These are phyloP conservation scores for Cheilosia grossa DNA, from an alignment of 2,888 invertebrate genomes.

Conservation along the genomic window DNA sequence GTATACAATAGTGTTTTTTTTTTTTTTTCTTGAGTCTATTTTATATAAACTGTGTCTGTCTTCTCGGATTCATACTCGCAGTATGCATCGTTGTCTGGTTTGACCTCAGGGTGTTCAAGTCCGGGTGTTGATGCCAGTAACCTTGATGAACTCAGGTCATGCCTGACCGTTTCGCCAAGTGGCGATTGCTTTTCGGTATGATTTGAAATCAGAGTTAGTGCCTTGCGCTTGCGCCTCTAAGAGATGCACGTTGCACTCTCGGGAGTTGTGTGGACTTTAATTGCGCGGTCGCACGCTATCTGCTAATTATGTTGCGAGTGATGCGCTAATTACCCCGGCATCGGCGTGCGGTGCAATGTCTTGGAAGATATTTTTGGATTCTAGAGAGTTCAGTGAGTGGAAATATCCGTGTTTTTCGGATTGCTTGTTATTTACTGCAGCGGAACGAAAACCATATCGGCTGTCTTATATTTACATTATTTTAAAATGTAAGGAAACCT, in stretches of 20 bases:
- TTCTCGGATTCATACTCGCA: too few species aligned
- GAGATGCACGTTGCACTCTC: conserved; percentile 53
- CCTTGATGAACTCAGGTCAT: conserved; percentile 74
- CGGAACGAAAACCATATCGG: conserved; percentile 54
- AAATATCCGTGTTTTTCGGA: conserved; percentile 42
- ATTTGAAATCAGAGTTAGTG: conserved; percentile 52
- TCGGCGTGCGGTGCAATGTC: conserved; percentile 46
- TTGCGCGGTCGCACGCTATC: conserved; percentile 72
- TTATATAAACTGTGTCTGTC: too few species aligned
- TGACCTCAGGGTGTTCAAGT: too few species aligned
- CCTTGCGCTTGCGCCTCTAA: conserved; percentile 33
- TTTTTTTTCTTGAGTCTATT: too few species aligned
- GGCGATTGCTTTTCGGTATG: conserved; percentile 54
- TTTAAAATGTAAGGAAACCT: neutral
- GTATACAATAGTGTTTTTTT: too few species aligned
- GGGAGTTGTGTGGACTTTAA: conserved; percentile 62
- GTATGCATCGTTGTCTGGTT: too few species aligned
- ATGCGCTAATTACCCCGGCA: conserved; percentile 68
- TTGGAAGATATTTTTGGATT: conserved; percentile 68
- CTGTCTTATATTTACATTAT: conserved; percentile 5
- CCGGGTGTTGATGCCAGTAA: too few species aligned
- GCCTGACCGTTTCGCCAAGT: conserved; percentile 74
- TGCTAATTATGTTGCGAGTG: conserved; percentile 69
- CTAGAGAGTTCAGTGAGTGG: conserved; percentile 64
- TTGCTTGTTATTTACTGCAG: conserved; percentile 42